phyloP scores from a whole-genome alignment of 2,113 vertebrate species.

The Syrmaticus mikado region DNA sequence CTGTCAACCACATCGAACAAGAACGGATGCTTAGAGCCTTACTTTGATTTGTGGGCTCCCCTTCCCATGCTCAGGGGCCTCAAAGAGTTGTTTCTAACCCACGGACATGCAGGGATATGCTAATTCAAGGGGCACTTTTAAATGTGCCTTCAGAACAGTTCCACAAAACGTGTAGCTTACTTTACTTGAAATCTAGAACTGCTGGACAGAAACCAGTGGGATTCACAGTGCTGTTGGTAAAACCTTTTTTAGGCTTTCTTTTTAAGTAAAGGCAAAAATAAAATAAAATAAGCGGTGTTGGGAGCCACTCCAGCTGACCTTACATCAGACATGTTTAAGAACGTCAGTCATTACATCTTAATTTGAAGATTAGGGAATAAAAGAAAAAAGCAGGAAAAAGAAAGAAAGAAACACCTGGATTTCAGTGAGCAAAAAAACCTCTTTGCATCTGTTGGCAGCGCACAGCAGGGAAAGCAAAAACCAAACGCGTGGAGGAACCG shows the following conservation, averaged over 20 bases:
- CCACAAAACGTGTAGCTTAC: not conserved
- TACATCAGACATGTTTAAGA: rapidly evolving
- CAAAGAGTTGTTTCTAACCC: not conserved
- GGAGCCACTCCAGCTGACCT: not conserved
- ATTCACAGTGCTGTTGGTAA: rapidly evolving
- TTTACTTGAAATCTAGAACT: not conserved
- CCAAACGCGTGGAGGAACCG: rapidly evolving
- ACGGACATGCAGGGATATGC: rapidly evolving
- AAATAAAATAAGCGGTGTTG: not conserved
- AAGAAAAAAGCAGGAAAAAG: not conserved
- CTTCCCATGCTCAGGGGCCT: rapidly evolving
- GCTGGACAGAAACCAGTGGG: not conserved
- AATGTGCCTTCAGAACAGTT: not conserved
- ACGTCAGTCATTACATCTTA: rapidly evolving
- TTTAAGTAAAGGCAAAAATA: not conserved
- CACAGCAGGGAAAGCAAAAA: not conserved
- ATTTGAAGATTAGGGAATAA: not conserved
- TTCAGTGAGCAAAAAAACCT: too few relatives aligned
- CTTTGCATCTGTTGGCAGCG: too few relatives aligned
- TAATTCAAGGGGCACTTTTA: not conserved
- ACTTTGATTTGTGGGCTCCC: not conserved
- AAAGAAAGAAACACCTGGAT: not conserved
- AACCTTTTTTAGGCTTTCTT: not conserved
- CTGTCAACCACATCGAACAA: not conserved
- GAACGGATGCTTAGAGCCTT: not conserved